Base-by-base conservation (phyloP, 2,113 vertebrate species). In the Centropus unirufus region DNA sequence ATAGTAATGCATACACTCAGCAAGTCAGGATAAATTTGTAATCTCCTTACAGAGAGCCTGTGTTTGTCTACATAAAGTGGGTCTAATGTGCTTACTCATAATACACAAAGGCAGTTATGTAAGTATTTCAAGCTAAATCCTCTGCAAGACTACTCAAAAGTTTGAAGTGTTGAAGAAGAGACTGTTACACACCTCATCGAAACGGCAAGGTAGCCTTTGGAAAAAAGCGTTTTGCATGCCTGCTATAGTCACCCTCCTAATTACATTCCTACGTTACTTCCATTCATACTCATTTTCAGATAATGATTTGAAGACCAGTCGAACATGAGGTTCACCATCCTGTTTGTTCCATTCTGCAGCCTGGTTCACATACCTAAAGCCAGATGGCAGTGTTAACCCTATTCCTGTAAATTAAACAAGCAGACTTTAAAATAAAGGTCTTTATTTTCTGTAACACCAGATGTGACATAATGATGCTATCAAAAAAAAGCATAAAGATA, bases 41-140 rank as follows among this genome's bases (percentile, higher is more conserved):
- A 58, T 12, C 15, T 40, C 0, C 8, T 76, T 70, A 15, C 3
- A 51, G 20, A 46, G 2, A 23, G 4, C 3, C 18, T 5, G 1
- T 70, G 23, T 59, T 80, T 73, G 42, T 15, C 36, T 16, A 42
- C 6, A 7, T 11, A 15, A 52, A 4, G 2, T 2, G 2, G 2
- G 19, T 27, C 39, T n/a, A 90, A 26, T 6, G 2, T 1, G 0
- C 6, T 54, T 34, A 39, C 4, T 58, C 9, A 0, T 27, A 40
- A 47, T 20, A 57, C 15, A 46, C 10, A 81, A 30, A 11, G 16
- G 4, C 17, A 63, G 36, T 16, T 32, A 51, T 9, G 8, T 9
- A 54, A 30, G 21, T 22, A 51, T 34, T 81, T 64, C 44, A 72
- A 13, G 2, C 8, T 4, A 8, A 66, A 23, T 27, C 21, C 18